Percentiles rank a stretch among this genome's conserved stretches.
phyloP scores from a whole-genome alignment of 64 coral and sea anemone species.

The Platygyra sinensis region DNA sequence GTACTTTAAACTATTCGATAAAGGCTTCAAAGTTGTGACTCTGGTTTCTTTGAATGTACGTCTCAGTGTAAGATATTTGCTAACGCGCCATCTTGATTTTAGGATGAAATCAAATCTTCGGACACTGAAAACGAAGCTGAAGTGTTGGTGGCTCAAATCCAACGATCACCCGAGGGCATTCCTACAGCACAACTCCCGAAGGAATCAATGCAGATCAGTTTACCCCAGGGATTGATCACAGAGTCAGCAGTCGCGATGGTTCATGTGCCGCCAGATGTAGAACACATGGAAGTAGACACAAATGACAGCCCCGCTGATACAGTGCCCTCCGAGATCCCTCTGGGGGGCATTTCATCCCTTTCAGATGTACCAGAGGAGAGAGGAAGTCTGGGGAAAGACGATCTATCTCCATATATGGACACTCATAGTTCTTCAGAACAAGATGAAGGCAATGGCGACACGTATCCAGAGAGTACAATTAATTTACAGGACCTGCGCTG shows the following conservation, averaged over 20 bases:
- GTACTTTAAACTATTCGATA: too few relatives aligned
- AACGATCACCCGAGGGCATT: slow-evolving; percentile 57
- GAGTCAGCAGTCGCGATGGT: background rate
- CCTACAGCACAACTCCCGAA: background rate
- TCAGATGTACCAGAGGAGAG: slow-evolving; percentile 16
- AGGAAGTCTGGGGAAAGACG: background rate
- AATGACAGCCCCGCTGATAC: background rate
- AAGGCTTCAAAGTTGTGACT: too few relatives aligned
- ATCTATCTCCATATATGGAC: slow-evolving; percentile 43
- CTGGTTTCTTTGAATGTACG: too few relatives aligned
- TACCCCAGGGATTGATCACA: slow-evolving; percentile 39
- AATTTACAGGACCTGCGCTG: slow-evolving; percentile 66
- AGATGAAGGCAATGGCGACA: slow-evolving; percentile 45
- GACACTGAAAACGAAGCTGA: slow-evolving; percentile 84
- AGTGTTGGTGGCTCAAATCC: slow-evolving; percentile 39
- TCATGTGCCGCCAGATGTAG: background rate
- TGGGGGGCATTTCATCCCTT: slow-evolving; percentile 11
- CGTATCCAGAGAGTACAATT: slow-evolving; percentile 70
- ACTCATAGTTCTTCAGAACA: slow-evolving; percentile 46
- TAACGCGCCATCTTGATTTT: background rate
- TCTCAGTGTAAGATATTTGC: too few relatives aligned
- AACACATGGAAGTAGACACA: slow-evolving; percentile 10
- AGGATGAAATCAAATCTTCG: slow-evolving; percentile 63
- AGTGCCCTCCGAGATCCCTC: background rate
- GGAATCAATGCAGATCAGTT: slow-evolving; percentile 40